Percentiles rank a stretch among this genome's conserved stretches.
These are phyloP conservation scores for Spilogale gracilis DNA, from an alignment of 2,113 vertebrate genomes.

Conservation along the genomic window DNA sequence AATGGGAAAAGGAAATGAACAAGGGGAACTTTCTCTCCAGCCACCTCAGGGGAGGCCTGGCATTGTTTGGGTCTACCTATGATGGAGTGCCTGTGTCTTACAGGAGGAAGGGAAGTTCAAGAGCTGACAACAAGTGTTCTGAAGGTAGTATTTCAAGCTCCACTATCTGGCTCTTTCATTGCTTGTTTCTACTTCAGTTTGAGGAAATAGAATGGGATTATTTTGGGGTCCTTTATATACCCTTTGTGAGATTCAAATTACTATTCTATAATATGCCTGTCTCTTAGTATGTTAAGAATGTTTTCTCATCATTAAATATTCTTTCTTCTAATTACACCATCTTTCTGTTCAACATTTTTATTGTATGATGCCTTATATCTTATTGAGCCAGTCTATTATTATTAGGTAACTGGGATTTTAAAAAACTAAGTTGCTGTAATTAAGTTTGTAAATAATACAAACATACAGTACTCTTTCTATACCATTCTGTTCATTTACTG, in stretches of 20 bases:
- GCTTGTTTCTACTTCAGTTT: neutral
- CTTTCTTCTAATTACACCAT: neutral
- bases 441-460: conserved; percentile 17
- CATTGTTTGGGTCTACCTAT: neutral
- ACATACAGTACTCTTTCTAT: neutral
- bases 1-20: neutral
- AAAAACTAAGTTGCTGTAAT: neutral
- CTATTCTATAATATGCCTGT: neutral
- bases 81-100: too few relatives aligned
- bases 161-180: neutral
- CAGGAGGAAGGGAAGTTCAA: neutral
- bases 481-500: neutral
- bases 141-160: neutral
- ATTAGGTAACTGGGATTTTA: neutral
- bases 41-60: neutral
- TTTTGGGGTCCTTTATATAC: neutral
- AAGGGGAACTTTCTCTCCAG: too few relatives aligned
- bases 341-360: neutral
- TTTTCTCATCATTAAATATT: neutral
- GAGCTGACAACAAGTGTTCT: neutral
- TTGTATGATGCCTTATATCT: neutral
- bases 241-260: neutral
- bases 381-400: neutral
- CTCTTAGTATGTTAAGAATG: neutral
- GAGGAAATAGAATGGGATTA: neutral